Conservation (phyloP, 1,140 invertebrate species). For the Mercenaria mercenaria region DNA sequence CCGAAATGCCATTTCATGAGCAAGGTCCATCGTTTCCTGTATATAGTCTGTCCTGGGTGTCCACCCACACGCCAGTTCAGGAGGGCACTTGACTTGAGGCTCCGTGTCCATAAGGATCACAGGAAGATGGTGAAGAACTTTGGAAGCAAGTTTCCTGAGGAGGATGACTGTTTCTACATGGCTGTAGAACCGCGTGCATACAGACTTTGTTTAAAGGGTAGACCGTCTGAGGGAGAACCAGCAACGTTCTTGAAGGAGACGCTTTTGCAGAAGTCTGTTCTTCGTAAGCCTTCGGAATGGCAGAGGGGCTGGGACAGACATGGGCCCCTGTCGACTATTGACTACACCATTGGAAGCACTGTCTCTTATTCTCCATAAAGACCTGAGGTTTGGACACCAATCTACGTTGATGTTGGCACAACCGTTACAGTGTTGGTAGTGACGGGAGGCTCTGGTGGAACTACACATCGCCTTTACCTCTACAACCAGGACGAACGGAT, state of each 20-base stretch:
- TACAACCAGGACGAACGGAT: too few relatives aligned
- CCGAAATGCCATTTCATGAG: neutral
- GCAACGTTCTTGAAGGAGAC: neutral
- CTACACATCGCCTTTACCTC: too few relatives aligned
- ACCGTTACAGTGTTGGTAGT: neutral
- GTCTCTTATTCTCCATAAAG: neutral
- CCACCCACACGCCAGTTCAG: neutral
- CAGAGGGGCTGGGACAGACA: neutral
- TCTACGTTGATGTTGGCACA: neutral
- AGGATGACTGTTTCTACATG: neutral
- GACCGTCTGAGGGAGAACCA: neutral
- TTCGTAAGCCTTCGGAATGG: neutral
- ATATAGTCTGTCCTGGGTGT: neutral
- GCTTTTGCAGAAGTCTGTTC: neutral
- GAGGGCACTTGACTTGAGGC: neutral
- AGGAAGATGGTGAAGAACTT: neutral
- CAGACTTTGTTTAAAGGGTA: neutral
- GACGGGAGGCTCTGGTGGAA: too few relatives aligned
- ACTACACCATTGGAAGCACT: neutral
- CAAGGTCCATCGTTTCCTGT: neutral
- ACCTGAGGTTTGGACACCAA: neutral
- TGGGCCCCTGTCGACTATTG: neutral
- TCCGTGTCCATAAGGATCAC: neutral
- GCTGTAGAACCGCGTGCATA: neutral
- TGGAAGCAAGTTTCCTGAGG: neutral